These are phyloP conservation scores for Vireo griseus DNA, from an alignment of 2,797 vertebrate species.

Conservation along the genomic window DNA sequence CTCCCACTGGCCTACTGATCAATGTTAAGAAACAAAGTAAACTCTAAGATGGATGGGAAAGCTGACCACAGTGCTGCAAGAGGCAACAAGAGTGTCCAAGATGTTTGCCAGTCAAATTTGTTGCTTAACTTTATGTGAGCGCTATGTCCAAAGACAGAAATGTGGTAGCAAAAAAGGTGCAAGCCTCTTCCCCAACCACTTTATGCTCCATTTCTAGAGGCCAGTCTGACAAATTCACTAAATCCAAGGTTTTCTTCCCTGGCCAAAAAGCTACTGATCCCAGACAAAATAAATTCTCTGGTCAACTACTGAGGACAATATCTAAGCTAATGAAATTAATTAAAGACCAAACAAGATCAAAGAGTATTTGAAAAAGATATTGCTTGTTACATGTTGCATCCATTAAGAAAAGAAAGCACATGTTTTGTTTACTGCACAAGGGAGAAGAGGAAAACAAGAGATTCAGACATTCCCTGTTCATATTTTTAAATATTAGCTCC, in stretches of 20 bases:
- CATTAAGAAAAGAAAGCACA: background rate
- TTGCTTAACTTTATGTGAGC: slow-evolving; percentile 65
- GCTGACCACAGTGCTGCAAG: slow-evolving; percentile 62
- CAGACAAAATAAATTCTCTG: background rate
- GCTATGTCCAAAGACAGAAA: slow-evolving; percentile 65
- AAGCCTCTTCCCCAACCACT: background rate
- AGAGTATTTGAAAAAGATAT: background rate
- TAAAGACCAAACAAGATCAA: background rate
- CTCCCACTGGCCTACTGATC: slow-evolving; percentile 58
- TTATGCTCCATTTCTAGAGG: slow-evolving; percentile 29
- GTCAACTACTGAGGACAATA: background rate
- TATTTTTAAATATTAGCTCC: background rate
- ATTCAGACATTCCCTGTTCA: background rate
- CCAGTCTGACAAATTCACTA: slow-evolving; percentile 8
- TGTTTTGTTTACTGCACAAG: background rate
- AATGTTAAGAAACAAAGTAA: slow-evolving; percentile 61
- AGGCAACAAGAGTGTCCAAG: slow-evolving; percentile 60
- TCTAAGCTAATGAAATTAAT: background rate
- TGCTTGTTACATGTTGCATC: background rate
- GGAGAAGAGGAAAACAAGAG: background rate
- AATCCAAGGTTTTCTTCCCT: background rate
- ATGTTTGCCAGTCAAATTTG: slow-evolving; percentile 67
- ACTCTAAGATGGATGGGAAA: slow-evolving; percentile 46
- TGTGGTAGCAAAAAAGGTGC: slow-evolving; percentile 31
- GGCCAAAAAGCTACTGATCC: slow-evolving; percentile 1